Percentiles rank a stretch among this genome's conserved stretches.
Conservation (phyloP, 2,113 vertebrate species). For the Tyrannus savana region DNA sequence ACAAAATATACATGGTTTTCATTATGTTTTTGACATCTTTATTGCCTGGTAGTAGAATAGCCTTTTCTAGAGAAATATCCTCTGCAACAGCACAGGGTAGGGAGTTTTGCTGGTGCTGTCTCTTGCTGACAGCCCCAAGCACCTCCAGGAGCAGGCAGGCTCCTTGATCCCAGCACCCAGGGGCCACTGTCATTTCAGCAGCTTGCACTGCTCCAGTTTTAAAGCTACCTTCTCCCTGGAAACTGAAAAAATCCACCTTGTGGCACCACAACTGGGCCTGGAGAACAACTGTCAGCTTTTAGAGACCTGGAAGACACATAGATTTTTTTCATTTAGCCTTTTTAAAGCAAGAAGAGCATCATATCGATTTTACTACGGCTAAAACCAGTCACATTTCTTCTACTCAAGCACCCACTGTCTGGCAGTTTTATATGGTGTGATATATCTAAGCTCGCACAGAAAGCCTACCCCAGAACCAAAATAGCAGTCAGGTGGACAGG, state of each 20-base stretch:
- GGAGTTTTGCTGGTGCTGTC: neutral
- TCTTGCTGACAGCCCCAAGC: accelerated
- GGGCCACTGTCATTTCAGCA: neutral
- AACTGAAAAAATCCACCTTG: neutral
- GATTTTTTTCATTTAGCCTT: neutral
- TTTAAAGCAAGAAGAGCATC: neutral
- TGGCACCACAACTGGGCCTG: accelerated
- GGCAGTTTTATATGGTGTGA: neutral
- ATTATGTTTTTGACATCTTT: neutral
- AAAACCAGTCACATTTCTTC: neutral
- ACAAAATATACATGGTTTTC: neutral
- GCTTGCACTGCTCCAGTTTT: accelerated
- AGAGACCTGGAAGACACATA: neutral
- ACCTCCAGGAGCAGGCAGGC: accelerated
- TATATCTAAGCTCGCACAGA: neutral
- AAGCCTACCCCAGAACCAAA: neutral
- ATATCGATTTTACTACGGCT: neutral
- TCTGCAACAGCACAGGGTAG: neutral
- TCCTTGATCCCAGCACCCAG: accelerated
- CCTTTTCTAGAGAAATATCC: neutral
- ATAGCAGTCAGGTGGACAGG: neutral
- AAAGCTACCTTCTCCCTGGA: neutral
- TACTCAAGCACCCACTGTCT: neutral
- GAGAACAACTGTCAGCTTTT: neutral
- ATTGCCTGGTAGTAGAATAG: neutral